Evolutionary conservation across 2,888 invertebrate species (phyloP).

Genomic region (Pyrrhia umbra): DNA sequence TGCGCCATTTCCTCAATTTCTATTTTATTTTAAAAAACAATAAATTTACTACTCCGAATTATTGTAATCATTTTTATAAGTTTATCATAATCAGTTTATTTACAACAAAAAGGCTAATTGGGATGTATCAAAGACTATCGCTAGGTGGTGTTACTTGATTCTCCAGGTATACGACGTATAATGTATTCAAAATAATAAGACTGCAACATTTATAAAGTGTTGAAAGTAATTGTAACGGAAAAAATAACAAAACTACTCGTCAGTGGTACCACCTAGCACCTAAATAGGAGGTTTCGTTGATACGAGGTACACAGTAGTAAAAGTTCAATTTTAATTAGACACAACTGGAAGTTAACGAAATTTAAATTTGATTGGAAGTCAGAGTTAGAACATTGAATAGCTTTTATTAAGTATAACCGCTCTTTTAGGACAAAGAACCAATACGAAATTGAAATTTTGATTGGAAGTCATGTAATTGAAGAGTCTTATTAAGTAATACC

Average conservation of each 20-base stretch:
- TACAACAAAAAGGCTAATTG: conserved; percentile 46
- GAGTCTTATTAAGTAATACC: background rate
- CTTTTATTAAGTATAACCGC: conserved; percentile 30
- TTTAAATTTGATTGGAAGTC: background rate
- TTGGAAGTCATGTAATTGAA: background rate
- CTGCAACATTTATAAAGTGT: background rate
- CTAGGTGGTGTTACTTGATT: conserved; percentile 29
- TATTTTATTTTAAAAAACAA: conserved; percentile 34
- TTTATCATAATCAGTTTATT: no score
- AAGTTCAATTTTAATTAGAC: background rate
- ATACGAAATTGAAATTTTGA: background rate
- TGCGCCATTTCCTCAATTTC: background rate
- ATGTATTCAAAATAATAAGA: background rate
- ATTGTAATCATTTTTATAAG: background rate
- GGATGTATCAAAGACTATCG: conserved; percentile 39
- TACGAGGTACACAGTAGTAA: conserved; percentile 5
- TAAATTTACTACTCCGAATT: conserved; percentile 23
- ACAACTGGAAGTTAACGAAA: conserved; percentile 7
- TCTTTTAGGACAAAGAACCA: conserved; percentile 7
- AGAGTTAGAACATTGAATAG: conserved; percentile 10
- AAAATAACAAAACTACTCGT: background rate
- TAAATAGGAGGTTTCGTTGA: conserved; percentile 22
- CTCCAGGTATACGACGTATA: conserved; percentile 7
- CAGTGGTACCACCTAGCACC: conserved; percentile 43
- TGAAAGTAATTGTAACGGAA: background rate